Percentiles rank a stretch among this genome's conserved stretches.
phyloP scores from a whole-genome alignment of 1,140 invertebrate genomes.

The Sitodiplosis mosellana region DNA sequence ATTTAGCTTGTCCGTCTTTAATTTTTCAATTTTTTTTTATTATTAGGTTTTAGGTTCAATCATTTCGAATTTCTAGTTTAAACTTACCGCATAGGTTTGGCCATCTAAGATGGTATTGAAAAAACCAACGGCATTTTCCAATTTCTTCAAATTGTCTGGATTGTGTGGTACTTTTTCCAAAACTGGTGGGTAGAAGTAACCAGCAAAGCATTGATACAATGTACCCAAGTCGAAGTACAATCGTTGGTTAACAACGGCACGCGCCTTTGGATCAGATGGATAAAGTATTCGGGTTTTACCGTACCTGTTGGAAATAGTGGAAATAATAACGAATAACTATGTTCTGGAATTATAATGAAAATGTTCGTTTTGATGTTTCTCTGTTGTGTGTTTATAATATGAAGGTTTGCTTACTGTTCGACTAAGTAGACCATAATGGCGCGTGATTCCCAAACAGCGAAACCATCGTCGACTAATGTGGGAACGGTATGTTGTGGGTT shows the following conservation, averaged over 20 bases:
- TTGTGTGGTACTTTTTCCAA: conserved; percentile 43
- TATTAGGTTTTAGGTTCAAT: too few relatives aligned
- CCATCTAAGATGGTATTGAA: conserved; percentile 48
- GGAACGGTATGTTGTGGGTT: conserved; percentile 40
- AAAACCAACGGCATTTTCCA: conserved; percentile 39
- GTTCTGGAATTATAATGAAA: too few relatives aligned
- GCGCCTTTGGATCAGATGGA: conserved; percentile 42
- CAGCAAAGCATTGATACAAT: conserved; percentile 38
- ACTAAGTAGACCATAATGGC: conserved; percentile 52
- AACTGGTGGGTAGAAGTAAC: conserved; percentile 49
- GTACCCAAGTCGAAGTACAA: conserved; percentile 55
- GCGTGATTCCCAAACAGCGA: conserved; percentile 45
- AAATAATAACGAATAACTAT: too few relatives aligned
- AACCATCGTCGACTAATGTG: conserved; percentile 45
- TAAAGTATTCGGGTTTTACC: conserved; percentile 46
- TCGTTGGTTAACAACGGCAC: conserved; percentile 51
- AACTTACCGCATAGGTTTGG: conserved; percentile 31
- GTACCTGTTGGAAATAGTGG: too few relatives aligned
- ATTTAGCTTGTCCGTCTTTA: too few relatives aligned
- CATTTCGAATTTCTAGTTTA: too few relatives aligned
- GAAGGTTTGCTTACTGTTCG: too few relatives aligned
- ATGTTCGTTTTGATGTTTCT: too few relatives aligned
- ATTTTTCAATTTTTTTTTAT: too few relatives aligned
- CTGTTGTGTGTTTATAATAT: too few relatives aligned
- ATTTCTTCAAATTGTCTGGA: conserved; percentile 39